Evolutionary conservation across 2,113 vertebrate species (phyloP), one percentile per base, ranked within the genome.

Genomic region (Xerus inauris): DNA sequence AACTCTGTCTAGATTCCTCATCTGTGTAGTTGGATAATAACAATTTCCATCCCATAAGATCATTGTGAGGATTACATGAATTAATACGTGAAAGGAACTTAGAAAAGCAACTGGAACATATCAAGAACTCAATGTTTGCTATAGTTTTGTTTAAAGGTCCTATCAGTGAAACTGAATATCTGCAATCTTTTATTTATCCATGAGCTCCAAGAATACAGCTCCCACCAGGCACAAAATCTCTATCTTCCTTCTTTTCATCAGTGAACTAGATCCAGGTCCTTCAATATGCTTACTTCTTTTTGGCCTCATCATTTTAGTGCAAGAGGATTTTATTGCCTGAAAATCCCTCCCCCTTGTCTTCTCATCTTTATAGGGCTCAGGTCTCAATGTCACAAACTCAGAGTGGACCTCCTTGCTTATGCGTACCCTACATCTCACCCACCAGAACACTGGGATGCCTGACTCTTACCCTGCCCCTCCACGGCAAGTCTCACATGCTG

Each of bases 341-440:
- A 76, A 42, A 24, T 49, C 6, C 59, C 22, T 47, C 40, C 20
- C 4, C 40, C 35, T 62, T 19, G 14, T 82, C 20, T 69, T n/a
- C 26, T 81, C 47, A 67, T 28, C 24, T 8, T 45, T 26, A 57
- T 24, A 62, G 26, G 24, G 24, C 40, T 38, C 35, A 67, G 35
- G 35, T 59, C 17, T 89, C n/a, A 85, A 77, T 26, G 11, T 82
- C 54, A 67, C 1, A 17, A 84, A 35, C 59, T 75, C 6, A 38
- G n/a, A 75, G 32, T 19, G 16, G n/a, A 83, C 1, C 13, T 84
- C 14, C 4, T n/a, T 42, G 22, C 10, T 6, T 8, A 22, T 22
- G 35, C 32, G 8, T 2, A 0, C 3, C 17, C 24, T 8, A 24
- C 2, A 1, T 10, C 8, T 64, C 8, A 13, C 28, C 47, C 10